Base-by-base conservation (phyloP, 92 coral and sea anemone species). In the Epizoanthus fatuus region DNA sequence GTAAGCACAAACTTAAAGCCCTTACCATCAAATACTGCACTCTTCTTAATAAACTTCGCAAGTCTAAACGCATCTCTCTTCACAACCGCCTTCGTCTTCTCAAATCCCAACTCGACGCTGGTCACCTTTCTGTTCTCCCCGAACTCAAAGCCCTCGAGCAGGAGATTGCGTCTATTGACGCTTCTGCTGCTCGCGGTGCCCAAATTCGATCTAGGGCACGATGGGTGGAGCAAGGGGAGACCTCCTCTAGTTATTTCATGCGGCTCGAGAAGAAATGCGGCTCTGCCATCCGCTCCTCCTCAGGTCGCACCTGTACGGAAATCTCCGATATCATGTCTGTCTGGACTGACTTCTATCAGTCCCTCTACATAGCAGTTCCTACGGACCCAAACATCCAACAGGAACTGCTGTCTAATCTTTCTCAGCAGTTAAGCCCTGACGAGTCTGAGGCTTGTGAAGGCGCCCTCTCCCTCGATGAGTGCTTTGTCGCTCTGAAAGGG, bases 401-500 rank as follows among this genome's bases (percentile, higher is more conserved):
- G 9, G 5, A 3, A 7, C 59, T 80, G 40, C 63, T 80, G 3
- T 54, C 17, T 0, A 63, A 70, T 32, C 85, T 80, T 3, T 12
- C 54, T 11, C 25, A 15, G 10, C 12, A 9, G 3, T 56, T 80
- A 1, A 38, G 75, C 3, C 42, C 85, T 6, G 74, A n/a, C 1
- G 85, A 63, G 63, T 2, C 85, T 7, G 85, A 16, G 63, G 54
- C 72, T 32, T 80, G 85, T 29, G 85, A 80, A 57, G 85, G 85
- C 7, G 60, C 16, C 63, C 85, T 80, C 47, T 63, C 85, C 63
- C 74, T 7, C 2, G 74, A 35, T 13, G 89, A 86, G 62, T 86
- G 89, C 40, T 3, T 7, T 2, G 9, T 6, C 19, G 89, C 89
- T 29, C 60, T 86, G 7, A 38, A 65, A 9, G 64, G 40, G n/a